A percentile compares a stretch with the other conserved stretches of the same genome.
Evolutionary conservation across 2,888 invertebrate genomes (phyloP).

Genomic region (Aquatica leii): DNA sequence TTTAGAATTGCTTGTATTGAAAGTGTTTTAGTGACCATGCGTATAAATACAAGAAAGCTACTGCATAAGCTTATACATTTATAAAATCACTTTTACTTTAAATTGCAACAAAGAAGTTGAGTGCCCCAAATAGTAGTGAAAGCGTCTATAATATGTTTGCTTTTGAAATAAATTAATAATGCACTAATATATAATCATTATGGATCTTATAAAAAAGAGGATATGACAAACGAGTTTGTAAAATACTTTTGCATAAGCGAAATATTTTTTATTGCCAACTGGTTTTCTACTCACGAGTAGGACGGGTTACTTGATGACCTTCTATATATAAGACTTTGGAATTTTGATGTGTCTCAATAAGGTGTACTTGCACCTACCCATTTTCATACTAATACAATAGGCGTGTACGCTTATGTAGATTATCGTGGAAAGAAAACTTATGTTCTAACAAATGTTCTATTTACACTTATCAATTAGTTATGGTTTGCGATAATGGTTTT

Average conservation of each 20-base stretch:
- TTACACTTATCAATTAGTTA: too few relatives aligned
- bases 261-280: constrained; percentile 11
- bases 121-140: constrained; percentile 19
- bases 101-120: constrained; percentile 5
- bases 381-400: constrained; percentile 12
- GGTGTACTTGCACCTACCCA: constrained; percentile 14
- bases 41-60: too few relatives aligned
- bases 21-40: too few relatives aligned
- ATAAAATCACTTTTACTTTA: too few relatives aligned
- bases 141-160: background rate
- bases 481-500: too few relatives aligned
- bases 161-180: constrained; percentile 9
- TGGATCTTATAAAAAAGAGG: constrained; percentile 1
- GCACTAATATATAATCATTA: constrained; percentile 5
- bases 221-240: constrained; percentile 1
- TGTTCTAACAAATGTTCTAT: too few relatives aligned
- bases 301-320: constrained; percentile 18
- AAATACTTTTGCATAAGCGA: constrained; percentile 11
- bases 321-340: constrained; percentile 15
- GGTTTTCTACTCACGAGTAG: constrained; percentile 18
- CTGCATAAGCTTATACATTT: too few relatives aligned
- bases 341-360: constrained; percentile 17
- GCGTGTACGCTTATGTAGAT: constrained; percentile 1
- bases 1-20: too few relatives aligned
- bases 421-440: too few relatives aligned